phyloP scores from a whole-genome alignment of 2,797 vertebrate species.

The Remorina albescens region DNA sequence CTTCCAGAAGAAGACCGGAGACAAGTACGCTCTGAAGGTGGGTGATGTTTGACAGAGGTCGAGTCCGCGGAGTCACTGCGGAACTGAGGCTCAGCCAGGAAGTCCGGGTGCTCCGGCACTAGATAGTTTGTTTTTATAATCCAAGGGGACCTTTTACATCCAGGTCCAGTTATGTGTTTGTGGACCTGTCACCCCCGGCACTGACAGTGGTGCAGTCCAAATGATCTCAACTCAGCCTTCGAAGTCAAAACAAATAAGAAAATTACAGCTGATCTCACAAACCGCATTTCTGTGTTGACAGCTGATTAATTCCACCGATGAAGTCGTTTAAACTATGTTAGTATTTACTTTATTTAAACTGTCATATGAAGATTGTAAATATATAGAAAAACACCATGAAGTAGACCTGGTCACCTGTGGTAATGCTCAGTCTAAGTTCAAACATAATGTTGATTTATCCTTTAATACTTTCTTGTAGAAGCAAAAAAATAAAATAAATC shows the following conservation, averaged over 20 bases:
- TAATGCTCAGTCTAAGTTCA: background rate
- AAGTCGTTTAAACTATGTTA: background rate
- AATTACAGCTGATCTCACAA: background rate
- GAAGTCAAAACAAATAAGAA: background rate
- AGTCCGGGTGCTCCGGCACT: background rate
- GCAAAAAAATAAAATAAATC: too few species aligned
- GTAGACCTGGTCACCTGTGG: background rate
- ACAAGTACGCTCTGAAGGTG: slow-evolving; percentile 96
- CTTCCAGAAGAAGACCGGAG: slow-evolving; percentile 90
- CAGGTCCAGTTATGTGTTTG: background rate
- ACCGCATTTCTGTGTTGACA: background rate
- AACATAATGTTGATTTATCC: background rate
- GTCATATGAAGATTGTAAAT: background rate
- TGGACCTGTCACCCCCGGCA: background rate
- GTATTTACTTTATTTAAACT: background rate
- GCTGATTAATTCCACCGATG: background rate
- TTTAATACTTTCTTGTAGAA: too few species aligned
- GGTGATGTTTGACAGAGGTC: background rate
- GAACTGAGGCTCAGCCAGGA: background rate
- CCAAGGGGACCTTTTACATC: background rate
- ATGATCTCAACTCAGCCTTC: background rate
- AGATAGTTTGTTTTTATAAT: background rate
- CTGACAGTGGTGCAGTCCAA: background rate
- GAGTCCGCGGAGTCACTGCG: background rate
- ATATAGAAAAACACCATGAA: too few species aligned